Base-by-base conservation (phyloP, 2,888 invertebrate genomes). In the Drosophila helvetica region DNA sequence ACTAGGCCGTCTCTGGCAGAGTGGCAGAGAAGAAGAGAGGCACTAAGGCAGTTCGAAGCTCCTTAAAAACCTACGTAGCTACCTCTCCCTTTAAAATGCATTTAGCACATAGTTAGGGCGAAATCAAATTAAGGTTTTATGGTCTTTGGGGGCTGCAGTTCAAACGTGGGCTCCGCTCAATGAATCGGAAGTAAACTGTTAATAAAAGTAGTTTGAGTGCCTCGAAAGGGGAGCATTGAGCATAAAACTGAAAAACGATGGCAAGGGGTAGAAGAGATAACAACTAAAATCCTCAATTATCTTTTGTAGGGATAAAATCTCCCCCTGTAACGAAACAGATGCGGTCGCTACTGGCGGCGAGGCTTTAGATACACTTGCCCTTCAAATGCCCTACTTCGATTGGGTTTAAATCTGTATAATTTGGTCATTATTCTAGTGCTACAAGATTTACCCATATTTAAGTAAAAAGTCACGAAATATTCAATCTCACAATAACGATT, bases 61-160 rank as follows among this genome's bases (percentile, higher is more conserved):
- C 62, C 46, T 50, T 48, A 33, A 66, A 69, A 66, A 33, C 30
- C 45, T 50, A n/a, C n/a, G n/a, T n/a, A n/a, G n/a, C n/a, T 19
- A 48, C 30, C 47, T 67, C 68, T 66, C 43, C 17, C 18, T 18
- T 3, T 17, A 51, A 57, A 69, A 58, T 67, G 66, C 66, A 67
- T 67, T 67, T 69, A 67, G 70, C 66, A 70, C 66, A 68, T 59
- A 67, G 70, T 67, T 70, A 58, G 19, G 51, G 42, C 59, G 33
- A 51, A 69, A 67, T 67, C 70, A 67, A 67, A 67, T 67, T 69
- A 67, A 67, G 66, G 50, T 69, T 67, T 69, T 69, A 67, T 67
- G 50, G 45, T 19, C 45, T 43, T 15, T 6, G 48, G n/a, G n/a
- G 59, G 33, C 25, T 65, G 42, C 30, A 68, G 38, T 57, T 69